Evolutionary conservation across 2,113 vertebrate species (phyloP).

Genomic region (Pseudopipra pipra): DNA sequence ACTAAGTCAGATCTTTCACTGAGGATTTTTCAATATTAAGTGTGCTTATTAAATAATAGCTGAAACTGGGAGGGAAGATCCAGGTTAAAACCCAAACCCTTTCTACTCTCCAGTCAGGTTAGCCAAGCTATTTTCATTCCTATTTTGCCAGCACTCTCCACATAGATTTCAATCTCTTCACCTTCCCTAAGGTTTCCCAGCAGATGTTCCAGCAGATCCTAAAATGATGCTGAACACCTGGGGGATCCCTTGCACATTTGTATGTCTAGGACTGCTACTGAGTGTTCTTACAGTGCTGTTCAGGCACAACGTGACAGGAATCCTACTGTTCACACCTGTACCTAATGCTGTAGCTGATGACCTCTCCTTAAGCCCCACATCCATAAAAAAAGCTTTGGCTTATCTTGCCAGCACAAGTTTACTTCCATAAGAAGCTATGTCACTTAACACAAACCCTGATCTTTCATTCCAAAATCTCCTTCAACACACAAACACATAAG

Average conservation of each 20-base stretch:
- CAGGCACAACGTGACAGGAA: background rate
- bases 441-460: background rate
- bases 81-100: background rate
- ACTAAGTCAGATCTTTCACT: background rate
- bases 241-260: background rate
- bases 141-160: background rate
- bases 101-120: background rate
- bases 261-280: background rate
- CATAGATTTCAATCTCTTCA: background rate
- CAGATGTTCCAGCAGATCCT: background rate
- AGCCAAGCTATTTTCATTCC: background rate
- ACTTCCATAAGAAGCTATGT: background rate
- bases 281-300: background rate
- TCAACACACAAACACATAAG: background rate
- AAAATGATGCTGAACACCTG: background rate
- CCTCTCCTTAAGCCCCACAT: background rate
- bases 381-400: background rate
- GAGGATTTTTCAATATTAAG: background rate
- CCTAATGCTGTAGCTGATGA: background rate
- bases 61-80: background rate
- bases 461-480: background rate
- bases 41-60: background rate
- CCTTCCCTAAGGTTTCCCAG: background rate
- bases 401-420: background rate
- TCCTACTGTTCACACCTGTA: background rate